Conservation (phyloP, 2,113 vertebrate species). For the Morphnarchus princeps region DNA sequence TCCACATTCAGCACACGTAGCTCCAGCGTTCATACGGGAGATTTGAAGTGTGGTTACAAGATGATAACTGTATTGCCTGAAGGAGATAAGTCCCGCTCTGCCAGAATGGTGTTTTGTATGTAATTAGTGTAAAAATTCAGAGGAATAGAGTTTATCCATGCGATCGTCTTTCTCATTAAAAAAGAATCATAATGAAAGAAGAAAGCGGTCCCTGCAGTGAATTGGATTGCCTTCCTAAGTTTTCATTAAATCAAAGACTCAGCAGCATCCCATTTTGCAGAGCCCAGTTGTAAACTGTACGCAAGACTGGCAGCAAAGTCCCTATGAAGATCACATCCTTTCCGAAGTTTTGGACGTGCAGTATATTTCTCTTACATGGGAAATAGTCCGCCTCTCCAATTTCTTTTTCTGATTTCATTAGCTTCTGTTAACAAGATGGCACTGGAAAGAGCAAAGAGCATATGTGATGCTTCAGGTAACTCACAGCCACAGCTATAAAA, state of each 20-base stretch:
- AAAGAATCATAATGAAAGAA: slow-evolving; percentile 69
- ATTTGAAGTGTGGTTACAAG: slow-evolving; percentile 75
- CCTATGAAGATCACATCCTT: background rate
- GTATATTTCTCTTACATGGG: background rate
- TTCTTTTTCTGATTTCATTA: background rate
- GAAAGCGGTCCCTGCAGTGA: slow-evolving; percentile 66
- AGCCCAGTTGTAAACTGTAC: background rate
- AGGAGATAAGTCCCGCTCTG: slow-evolving; percentile 68
- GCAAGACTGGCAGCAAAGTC: background rate
- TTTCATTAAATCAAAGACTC: slow-evolving; percentile 70
- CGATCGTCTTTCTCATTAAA: slow-evolving; percentile 71
- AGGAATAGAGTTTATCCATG: slow-evolving; percentile 73
- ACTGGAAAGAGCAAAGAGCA: background rate
- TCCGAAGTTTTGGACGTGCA: background rate
- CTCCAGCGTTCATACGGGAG: slow-evolving; percentile 42
- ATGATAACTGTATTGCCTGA: slow-evolving; percentile 75
- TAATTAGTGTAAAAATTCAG: slow-evolving; percentile 74
- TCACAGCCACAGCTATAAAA: background rate
- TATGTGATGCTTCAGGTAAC: background rate
- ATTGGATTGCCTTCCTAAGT: slow-evolving; percentile 62
- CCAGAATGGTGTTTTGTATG: slow-evolving; percentile 72
- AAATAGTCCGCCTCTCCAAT: background rate
- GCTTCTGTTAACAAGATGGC: background rate
- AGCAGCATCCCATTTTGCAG: slow-evolving; percentile 36
- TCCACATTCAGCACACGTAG: slow-evolving; percentile 68